phyloP scores from a whole-genome alignment of 2,888 invertebrate species.

The Meteorus cinctellus region DNA sequence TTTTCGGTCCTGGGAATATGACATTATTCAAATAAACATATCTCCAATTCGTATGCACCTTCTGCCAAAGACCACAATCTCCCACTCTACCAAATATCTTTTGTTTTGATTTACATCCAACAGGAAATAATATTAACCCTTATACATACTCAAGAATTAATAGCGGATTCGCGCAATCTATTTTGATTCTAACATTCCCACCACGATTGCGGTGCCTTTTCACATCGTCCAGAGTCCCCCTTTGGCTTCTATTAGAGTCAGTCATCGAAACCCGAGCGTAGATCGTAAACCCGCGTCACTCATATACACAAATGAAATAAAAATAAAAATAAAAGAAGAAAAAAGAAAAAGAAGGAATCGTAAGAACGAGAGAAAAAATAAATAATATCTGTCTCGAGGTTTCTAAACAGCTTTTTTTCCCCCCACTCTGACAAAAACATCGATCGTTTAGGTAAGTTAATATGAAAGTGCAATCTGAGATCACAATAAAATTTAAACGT shows the following conservation, averaged over 20 bases:
- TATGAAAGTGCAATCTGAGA: constrained; percentile 10
- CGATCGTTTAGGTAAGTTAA: constrained; percentile 22
- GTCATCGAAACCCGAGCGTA: constrained; percentile 59
- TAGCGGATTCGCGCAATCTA: constrained; percentile 56
- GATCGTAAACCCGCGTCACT: constrained; percentile 36
- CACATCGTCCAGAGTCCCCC: constrained; percentile 55
- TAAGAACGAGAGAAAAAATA: neutral
- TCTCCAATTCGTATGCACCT: too few relatives aligned
- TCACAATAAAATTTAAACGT: neutral
- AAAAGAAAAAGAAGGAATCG: neutral
- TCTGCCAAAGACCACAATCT: too few relatives aligned
- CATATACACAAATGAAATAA: neutral
- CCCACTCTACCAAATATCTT: too few relatives aligned
- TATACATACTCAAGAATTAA: constrained; percentile 17
- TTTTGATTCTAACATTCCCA: constrained; percentile 69
- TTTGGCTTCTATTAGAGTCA: constrained; percentile 67
- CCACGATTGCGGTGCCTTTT: constrained; percentile 56
- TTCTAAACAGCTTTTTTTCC: neutral
- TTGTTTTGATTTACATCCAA: constrained; percentile 56
- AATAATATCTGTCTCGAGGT: neutral
- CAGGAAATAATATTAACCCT: constrained; percentile 51
- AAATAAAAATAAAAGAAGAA: neutral
- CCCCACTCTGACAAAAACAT: neutral
- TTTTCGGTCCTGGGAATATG: neutral
- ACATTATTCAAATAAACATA: neutral